Evolutionary conservation across 2,797 vertebrate species (phyloP).

Genomic region (Eidolon dupreanum): DNA sequence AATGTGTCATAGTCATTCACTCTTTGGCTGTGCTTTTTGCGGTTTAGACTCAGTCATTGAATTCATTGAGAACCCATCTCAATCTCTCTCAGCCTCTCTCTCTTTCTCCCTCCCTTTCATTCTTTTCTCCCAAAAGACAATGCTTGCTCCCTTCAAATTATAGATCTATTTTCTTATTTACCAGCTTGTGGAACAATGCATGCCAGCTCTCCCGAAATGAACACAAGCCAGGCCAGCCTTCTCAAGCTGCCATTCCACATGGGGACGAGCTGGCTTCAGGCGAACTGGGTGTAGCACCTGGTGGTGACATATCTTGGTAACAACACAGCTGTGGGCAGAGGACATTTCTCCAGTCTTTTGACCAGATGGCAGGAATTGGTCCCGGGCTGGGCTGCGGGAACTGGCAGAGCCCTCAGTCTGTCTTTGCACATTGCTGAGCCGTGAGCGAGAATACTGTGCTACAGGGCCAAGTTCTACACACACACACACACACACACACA

Average conservation of each 20-base stretch:
- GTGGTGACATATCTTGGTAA: background rate
- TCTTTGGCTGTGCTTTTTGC: background rate
- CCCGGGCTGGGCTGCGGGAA: background rate
- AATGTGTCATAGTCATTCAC: background rate
- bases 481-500: background rate
- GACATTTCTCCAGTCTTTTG: background rate
- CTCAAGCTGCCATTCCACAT: background rate
- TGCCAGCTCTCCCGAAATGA: too few relatives aligned
- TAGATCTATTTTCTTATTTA: background rate
- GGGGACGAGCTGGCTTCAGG: background rate
- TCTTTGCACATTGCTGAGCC: background rate
- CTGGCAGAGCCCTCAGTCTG: background rate
- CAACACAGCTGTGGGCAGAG: fast-evolving
- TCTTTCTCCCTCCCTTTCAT: background rate
- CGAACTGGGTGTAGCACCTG: background rate
- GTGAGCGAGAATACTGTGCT: background rate
- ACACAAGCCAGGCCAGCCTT: background rate
- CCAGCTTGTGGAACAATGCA: background rate
- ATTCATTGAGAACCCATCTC: background rate
- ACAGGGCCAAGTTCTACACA: background rate
- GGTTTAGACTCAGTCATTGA: background rate
- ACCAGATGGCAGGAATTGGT: background rate
- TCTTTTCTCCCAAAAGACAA: background rate
- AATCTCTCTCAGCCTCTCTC: background rate
- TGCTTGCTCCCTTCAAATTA: background rate